Base-by-base conservation (phyloP, 64 coral and sea anemone species). In the Dendronephthya gigantea region DNA sequence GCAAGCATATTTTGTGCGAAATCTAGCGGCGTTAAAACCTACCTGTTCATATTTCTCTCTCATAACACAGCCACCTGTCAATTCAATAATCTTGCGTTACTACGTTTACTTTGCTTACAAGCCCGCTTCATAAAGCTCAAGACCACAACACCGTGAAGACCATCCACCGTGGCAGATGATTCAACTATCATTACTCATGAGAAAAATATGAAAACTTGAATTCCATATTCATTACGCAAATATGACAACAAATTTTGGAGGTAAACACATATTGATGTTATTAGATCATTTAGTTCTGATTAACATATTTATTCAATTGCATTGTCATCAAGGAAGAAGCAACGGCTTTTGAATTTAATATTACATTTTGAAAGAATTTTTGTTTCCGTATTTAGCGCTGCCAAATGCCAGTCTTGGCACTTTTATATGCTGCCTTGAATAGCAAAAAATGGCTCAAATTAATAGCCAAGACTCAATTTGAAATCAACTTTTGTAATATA, bases 151-250 rank as follows among this genome's bases (percentile, higher is more conserved):
- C 55, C 55, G 55, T 62, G 25, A 62, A 62, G 55, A 62, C 55
- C 55, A 62, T 62, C 19, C 19, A 62, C 55, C 55, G 55, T 62
- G 55, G 41, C 4, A 45, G 11, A 45, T 45, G 41, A 45, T 45
- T 45, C 4, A 45, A 45, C 41, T 45, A 45, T 52, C 0, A 52
- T 62, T 19, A 62, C 19, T 62, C 55, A 62, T 62, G 25, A n/a
- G 55, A 62, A 62, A 62, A 62, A 62, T 62, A 62, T 62, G 55
- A 62, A 62, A 62, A 62, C 55, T 27, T 62, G 25, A 62, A 62
- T n/a, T n/a, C 19, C 55, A 62, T n/a, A 5, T 62, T 62, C 17
- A 62, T 62, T n/a, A n/a, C 55, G 25, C 25, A 22, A 62, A 23
- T 15, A 62, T 62, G 55, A 62, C 55, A n/a, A 62, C 19, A 17